Percentiles rank a stretch among this genome's conserved stretches.
Conservation (phyloP, 2,797 vertebrate genomes). For the Sebastes nivosus region DNA sequence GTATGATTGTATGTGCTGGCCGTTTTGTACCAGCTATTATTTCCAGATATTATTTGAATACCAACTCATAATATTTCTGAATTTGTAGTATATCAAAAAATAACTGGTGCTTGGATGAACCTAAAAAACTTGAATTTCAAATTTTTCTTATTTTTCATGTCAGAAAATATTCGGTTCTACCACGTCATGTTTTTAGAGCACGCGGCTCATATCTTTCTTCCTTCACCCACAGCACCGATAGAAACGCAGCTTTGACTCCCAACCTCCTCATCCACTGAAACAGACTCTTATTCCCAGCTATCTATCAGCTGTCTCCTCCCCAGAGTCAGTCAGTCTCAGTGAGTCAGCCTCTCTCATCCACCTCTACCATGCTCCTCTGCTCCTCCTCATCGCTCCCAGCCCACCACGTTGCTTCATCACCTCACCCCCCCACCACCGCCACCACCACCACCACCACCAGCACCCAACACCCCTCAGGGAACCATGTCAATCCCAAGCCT, state of each 20-base stretch:
- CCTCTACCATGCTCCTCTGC: constrained; percentile 16
- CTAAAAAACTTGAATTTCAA: not conserved
- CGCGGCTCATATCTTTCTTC: not conserved
- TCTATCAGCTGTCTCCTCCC: constrained; percentile 32
- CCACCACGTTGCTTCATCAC: constrained; percentile 8
- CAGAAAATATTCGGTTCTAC: not conserved
- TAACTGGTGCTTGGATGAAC: not conserved
- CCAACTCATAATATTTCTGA: not conserved
- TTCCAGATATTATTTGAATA: not conserved
- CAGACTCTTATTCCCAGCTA: constrained; percentile 31
- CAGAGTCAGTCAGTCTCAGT: constrained; percentile 22
- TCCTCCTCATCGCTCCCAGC: not conserved
- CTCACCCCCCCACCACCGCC: not conserved
- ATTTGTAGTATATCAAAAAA: not conserved
- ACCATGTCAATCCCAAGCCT: constrained; percentile 61
- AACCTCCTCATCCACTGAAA: constrained; percentile 25
- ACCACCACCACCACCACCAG: not conserved
- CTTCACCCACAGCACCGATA: not conserved
- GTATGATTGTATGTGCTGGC: not conserved
- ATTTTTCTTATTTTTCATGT: not conserved
- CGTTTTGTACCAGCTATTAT: not conserved
- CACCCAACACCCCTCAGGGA: constrained; percentile 45
- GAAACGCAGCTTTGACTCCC: constrained; percentile 16
- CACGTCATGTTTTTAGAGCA: not conserved
- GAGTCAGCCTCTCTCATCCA: constrained; percentile 44